phyloP scores from a whole-genome alignment of 2,797 vertebrate species.

The Rhodeus uyekii region DNA sequence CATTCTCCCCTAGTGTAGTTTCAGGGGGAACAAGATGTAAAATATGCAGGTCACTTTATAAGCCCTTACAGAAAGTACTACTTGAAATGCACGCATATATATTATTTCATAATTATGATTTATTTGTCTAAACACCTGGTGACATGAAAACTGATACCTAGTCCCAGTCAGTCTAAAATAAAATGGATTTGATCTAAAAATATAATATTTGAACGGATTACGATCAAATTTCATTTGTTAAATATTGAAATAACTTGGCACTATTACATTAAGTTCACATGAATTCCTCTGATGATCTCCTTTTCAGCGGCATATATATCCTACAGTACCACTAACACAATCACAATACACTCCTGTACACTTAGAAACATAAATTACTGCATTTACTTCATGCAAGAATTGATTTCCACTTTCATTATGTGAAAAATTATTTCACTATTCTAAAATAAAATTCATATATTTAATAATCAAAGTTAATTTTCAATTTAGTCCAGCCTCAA shows the following conservation, averaged over 20 bases:
- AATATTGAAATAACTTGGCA: neutral
- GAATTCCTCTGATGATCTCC: too few species aligned
- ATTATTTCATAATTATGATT: too few species aligned
- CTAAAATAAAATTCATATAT: neutral
- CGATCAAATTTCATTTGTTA: neutral
- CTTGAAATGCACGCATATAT: neutral
- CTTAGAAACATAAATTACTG: neutral
- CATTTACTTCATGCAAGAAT: neutral
- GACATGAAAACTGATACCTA: neutral
- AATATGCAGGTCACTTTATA: neutral
- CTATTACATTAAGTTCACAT: neutral
- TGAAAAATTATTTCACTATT: neutral
- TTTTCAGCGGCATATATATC: neutral
- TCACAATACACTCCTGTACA: neutral
- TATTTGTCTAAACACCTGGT: neutral
- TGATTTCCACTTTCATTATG: neutral
- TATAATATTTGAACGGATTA: neutral
- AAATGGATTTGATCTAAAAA: neutral
- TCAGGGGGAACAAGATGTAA: too few species aligned
- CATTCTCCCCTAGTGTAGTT: too few species aligned
- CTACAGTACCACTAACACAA: neutral
- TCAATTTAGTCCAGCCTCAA: neutral
- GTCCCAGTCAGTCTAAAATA: neutral
- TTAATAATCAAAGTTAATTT: neutral
- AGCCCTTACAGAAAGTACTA: neutral